Percentiles rank a stretch among this genome's conserved stretches.
Conservation (phyloP, 2,797 vertebrate genomes). For the Phyllotis vaccarum region DNA sequence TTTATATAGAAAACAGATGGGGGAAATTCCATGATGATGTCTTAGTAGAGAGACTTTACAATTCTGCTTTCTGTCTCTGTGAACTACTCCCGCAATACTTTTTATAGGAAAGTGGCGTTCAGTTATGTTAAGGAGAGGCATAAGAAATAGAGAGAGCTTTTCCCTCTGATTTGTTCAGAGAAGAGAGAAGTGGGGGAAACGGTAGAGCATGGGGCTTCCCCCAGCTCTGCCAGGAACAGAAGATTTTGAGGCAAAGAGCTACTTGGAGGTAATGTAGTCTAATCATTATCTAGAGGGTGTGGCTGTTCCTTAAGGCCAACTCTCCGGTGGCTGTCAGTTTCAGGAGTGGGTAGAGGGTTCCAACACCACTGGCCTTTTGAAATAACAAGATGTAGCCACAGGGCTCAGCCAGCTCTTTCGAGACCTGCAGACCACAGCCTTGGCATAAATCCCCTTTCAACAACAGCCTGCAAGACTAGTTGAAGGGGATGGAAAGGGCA, state of each 20-base stretch:
- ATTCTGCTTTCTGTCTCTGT: neutral
- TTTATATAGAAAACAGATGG: neutral
- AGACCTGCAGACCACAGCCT: neutral
- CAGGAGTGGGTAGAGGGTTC: conserved; percentile 32
- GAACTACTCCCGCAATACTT: conserved; percentile 2
- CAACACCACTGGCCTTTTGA: neutral
- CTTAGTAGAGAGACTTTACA: neutral
- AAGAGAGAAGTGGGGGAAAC: conserved; percentile 69
- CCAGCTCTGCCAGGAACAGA: conserved; percentile 3
- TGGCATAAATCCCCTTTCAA: neutral
- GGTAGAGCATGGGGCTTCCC: conserved; percentile 56
- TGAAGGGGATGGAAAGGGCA: neutral
- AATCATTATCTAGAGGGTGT: neutral
- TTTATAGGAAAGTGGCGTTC: neutral
- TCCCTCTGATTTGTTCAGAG: conserved; percentile 41
- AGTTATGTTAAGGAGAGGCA: conserved; percentile 24
- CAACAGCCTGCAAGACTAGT: neutral
- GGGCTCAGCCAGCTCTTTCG: neutral
- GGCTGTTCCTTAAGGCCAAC: neutral
- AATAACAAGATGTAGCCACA: neutral
- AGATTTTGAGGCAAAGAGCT: conserved; percentile 35
- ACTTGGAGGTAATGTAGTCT: neutral
- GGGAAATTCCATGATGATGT: neutral
- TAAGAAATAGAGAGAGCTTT: conserved; percentile 43
- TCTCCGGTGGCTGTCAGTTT: neutral